Base-by-base conservation (phyloP, 2,797 vertebrate species). In the Stomatorhinus walkeri region DNA sequence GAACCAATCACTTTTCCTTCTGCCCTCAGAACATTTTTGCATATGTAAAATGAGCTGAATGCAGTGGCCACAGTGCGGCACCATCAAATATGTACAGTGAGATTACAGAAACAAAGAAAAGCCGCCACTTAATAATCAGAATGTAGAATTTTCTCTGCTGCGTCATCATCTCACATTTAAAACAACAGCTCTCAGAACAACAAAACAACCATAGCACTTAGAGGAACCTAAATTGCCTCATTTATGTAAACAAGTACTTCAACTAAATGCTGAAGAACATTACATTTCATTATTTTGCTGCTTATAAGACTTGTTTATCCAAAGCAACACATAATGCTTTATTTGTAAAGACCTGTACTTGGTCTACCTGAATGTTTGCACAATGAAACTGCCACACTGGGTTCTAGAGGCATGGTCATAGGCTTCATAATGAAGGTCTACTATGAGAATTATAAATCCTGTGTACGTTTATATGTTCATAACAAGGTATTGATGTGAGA, bases 241-340 rank as follows among this genome's bases (percentile, higher is more conserved):
- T 49, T 51, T 51, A 51, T 46, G 40, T 43, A 81, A 81, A 81
- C 76, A 81, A 81, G 76, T 51, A 51, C 48, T 85, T 51, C 81
- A 51, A 28, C 46, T 32, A 85, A 85, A 51, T 85, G 46, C 84
- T 85, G 28, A 85, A 51, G 84, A 51, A 85, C 51, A 85, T 51
- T 28, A 52, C 5, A 54, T 51, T 85, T 28, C 22, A 51, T 85
- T 28, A 85, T 85, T 51, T 51, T 85, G 49, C 24, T 85, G 22
- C 84, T 28, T 85, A 32, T 32, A 51, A 54, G 84, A 52, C 22
- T 16, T 52, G 48, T 87, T 87, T 59, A 87, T 59, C 85, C 32
- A 14, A 56, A 56, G 51, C 85, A 87, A 59, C 51, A 19, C 52
- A 87, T 32, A 43, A 36, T n/a, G 51, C 49, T 87, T 43, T 52